Conservation (phyloP, 2,113 vertebrate genomes). For the Datnioides undecimradiatus region DNA sequence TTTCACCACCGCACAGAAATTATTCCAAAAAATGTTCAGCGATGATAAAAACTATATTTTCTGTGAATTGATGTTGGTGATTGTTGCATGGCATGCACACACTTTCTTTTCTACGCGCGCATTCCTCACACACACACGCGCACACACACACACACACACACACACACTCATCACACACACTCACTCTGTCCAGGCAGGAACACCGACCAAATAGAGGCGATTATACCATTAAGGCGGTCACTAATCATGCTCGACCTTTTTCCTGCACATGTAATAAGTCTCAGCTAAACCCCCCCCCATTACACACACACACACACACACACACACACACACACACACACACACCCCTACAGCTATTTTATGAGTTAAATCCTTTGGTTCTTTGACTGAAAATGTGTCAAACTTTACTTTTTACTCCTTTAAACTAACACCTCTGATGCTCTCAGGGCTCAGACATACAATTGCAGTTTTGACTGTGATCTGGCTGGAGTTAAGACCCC, state of each 20-base stretch:
- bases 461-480: constrained; percentile 7
- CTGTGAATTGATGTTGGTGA: not conserved
- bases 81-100: not conserved
- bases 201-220: constrained; percentile 29
- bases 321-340: constrained; percentile 6
- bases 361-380: not conserved
- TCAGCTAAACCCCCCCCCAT: constrained; percentile 36
- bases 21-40: too few species aligned
- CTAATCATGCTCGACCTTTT: constrained; percentile 56
- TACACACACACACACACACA: constrained; percentile 9
- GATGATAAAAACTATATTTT: too few species aligned
- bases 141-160: constrained; percentile 14
- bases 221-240: constrained; percentile 55
- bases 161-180: not conserved
- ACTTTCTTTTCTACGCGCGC: not conserved
- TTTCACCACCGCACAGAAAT: too few species aligned
- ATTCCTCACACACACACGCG: constrained; percentile 9
- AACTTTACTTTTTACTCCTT: not conserved
- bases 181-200: not conserved
- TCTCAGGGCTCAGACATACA: not conserved
- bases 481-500: constrained; percentile 17
- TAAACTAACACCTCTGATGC: not conserved
- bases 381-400: constrained; percentile 1
- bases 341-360: not conserved
- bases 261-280: constrained; percentile 51